phyloP scores from a whole-genome alignment of 2,797 vertebrate species.

The Bradypodion pumilum region DNA sequence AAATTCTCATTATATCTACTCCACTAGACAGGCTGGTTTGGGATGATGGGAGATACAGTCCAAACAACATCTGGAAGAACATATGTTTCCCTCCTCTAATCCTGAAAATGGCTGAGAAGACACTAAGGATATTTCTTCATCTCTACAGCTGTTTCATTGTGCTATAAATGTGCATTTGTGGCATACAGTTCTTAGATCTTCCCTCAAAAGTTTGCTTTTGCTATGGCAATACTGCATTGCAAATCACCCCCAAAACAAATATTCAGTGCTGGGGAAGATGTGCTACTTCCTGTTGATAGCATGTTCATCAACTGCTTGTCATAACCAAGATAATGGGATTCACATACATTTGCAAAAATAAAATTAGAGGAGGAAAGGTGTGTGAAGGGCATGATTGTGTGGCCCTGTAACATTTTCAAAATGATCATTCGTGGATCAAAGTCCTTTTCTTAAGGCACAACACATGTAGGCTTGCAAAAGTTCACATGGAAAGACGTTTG shows the following conservation, averaged over 20 bases:
- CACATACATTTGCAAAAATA: not conserved
- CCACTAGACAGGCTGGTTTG: not conserved
- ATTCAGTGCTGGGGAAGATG: not conserved
- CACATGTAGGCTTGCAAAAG: too few species aligned
- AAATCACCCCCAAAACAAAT: not conserved
- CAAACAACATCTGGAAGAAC: not conserved
- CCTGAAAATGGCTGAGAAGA: conserved; percentile 1
- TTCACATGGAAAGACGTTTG: too few species aligned
- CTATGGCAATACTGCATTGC: not conserved
- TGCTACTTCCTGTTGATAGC: not conserved
- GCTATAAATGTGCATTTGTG: not conserved
- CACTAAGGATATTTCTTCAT: not conserved
- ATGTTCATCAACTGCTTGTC: too few species aligned
- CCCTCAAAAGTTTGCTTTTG: not conserved
- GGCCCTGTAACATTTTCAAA: too few species aligned
- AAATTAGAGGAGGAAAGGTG: too few species aligned
- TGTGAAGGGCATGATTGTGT: too few species aligned
- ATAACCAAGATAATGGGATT: not conserved
- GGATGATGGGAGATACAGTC: not conserved
- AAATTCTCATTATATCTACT: not conserved
- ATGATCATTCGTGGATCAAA: too few species aligned
- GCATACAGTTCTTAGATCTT: not conserved
- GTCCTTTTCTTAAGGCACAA: too few species aligned
- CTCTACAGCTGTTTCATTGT: not conserved
- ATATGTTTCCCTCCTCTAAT: not conserved